Evolutionary conservation across 2,888 invertebrate genomes (phyloP).

Genomic region (Drosophila atripex): DNA sequence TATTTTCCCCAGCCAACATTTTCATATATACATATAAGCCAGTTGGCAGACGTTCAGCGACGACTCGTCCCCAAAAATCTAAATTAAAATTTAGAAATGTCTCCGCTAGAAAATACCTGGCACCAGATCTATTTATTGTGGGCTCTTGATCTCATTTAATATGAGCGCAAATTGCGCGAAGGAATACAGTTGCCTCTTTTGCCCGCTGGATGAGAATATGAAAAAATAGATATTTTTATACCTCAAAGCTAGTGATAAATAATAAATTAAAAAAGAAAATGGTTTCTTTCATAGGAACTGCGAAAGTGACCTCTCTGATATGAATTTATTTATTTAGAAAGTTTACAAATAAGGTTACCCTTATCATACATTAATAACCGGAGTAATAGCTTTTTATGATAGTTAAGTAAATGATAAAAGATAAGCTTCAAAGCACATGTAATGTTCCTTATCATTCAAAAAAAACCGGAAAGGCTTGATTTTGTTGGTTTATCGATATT

Average conservation of each 20-base stretch:
- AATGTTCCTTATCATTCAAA: background rate
- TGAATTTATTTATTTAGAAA: background rate
- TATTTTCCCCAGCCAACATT: background rate
- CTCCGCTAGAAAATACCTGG: conserved; percentile 33
- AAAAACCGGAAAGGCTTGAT: background rate
- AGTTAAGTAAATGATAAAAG: background rate
- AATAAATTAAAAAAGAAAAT: background rate
- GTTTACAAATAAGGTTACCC: background rate
- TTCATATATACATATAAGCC: conserved; percentile 4
- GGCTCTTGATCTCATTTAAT: conserved; percentile 40
- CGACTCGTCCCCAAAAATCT: conserved; percentile 13
- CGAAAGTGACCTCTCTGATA: background rate
- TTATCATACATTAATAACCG: background rate
- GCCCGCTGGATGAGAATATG: conserved; percentile 11
- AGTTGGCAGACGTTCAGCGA: conserved; percentile 34
- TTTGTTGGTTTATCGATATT: background rate
- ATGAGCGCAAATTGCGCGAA: conserved; percentile 24
- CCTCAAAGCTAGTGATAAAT: conserved; percentile 1
- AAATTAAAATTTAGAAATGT: conserved; percentile 35
- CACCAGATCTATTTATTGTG: conserved; percentile 39
- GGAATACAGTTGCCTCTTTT: conserved; percentile 17
- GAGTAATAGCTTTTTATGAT: background rate
- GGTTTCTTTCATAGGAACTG: background rate
- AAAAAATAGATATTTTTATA: conserved; percentile 5
- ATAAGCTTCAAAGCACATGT: background rate